Evolutionary conservation across 2,113 vertebrate genomes (phyloP), one percentile per base, ranked within the genome.

Genomic region (Dendrocopos noguchii): DNA sequence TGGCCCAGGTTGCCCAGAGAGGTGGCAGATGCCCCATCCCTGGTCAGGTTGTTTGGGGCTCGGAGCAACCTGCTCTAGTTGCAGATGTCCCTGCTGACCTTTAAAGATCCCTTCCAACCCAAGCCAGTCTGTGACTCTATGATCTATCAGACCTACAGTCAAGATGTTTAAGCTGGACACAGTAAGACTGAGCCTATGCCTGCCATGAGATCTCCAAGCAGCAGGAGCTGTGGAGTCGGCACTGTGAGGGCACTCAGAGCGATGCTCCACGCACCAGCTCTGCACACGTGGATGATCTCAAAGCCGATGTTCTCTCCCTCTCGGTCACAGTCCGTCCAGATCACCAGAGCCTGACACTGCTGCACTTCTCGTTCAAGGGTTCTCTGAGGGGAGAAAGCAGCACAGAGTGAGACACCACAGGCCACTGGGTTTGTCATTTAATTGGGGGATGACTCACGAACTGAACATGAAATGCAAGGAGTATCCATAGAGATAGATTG

Each of bases 291-390:
- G 84, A 99, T 99, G 15, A 99, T 91, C 97, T 99, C 99, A 94
- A 99, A 99, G 73, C 99, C 99, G 0, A 99, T 99, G 96, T 99
- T 99, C 97, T 99, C 99, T 88, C 99, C 99, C 90, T 99, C 99
- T 81, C 99, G 96, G 71, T 99, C 99, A 60, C 99, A 99, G 95
- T 99, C 99, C 2, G 99, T 99, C 99, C 99, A 99, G 96, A 99
- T 98, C 80, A 99, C 92, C 86, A 99, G 96, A 39, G 98, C 99
- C 86, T 99, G 99, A 92, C 99, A 99, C 65, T 98, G 98, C 64
- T 75, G 98, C 28, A 91, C 98, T 95, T 99, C 99, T 95, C 97
- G 98, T 94, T 99, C 99, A 24, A 99, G 97, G 6, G 99, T 99
- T 86, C 97, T 98, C 99, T 99, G 88, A 90, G 77, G 36, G 8